Base-by-base conservation (phyloP, 2,888 invertebrate genomes). In the Heliconius aoede region DNA sequence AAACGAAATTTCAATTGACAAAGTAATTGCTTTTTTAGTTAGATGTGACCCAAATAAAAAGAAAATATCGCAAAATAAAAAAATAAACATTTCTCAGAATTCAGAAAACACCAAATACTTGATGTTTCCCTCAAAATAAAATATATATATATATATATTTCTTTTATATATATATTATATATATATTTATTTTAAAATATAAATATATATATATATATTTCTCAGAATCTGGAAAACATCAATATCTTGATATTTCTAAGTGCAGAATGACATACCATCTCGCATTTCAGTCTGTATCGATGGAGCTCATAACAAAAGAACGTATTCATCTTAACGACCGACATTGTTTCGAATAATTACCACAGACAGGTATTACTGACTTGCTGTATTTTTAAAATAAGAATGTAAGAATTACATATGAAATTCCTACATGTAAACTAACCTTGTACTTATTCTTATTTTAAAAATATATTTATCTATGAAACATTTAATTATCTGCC, bases 271-370 rank as follows among this genome's bases (percentile, higher is more conserved):
- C 51, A 72, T 60, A 24, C 26, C 40, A 58, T 36, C 72, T 72
- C 36, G 26, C 36, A 36, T 60, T 58, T 58, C 40, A 72, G 58
- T 26, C 30, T 24, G 24, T 73, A 30, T 73, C 30, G 62, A 28
- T 30, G 46, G 28, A 24, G 36, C 51, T 30, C 26, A 62, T 21
- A 73, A 62, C 46, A 62, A 73, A 73, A 61, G 62, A 73, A 46
- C 28, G 26, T 62, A 62, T 61, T 46, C 40, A 72, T 73, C 62
- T 62, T 73, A 73, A 73, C 62, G 51, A 64, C 30, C 73, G n/a
- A n/a, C 13, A 73, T 73, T 73, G 73, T 73, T 64, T 64, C n/a
- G 28, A 73, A 28, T 72, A 72, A 72, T 73, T 28, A 73, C 62
- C 62, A 13, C 62, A 73, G 62, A 64, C 64, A 51, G 8, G 28